Conservation (phyloP, 2,797 vertebrate genomes). For the Poecilia gillii region DNA sequence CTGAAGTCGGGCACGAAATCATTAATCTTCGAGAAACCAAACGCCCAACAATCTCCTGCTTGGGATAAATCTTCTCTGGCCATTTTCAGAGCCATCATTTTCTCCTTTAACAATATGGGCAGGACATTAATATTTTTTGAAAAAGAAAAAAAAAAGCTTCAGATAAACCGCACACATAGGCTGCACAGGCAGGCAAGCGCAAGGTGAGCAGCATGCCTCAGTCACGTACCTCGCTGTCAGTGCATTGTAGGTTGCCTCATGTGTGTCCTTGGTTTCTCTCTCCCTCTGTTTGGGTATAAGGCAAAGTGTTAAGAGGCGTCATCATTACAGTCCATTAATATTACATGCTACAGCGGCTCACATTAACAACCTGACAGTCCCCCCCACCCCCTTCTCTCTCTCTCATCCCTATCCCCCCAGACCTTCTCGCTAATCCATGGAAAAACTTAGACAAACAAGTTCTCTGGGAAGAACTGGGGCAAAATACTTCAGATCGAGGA, state of each 20-base stretch:
- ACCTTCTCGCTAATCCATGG: slow-evolving; percentile 38
- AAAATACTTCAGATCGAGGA: slow-evolving; percentile 15
- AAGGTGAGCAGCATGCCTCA: slow-evolving; percentile 18
- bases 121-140: slow-evolving; percentile 4
- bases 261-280: slow-evolving; percentile 46
- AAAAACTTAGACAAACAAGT: slow-evolving; percentile 33
- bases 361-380: slow-evolving; percentile 33
- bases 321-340: slow-evolving; percentile 66
- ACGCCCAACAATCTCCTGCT: background rate
- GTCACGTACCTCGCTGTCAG: slow-evolving; percentile 70
- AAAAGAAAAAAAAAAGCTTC: background rate
- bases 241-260: slow-evolving; percentile 68
- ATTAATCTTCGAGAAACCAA: slow-evolving; percentile 20
- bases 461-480: slow-evolving; percentile 26
- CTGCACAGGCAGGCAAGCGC: slow-evolving; percentile 2
- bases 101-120: slow-evolving; percentile 21
- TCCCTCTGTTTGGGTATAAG: slow-evolving; percentile 39
- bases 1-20: slow-evolving; percentile 28
- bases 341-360: slow-evolving; percentile 58
- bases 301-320: slow-evolving; percentile 54
- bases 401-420: background rate
- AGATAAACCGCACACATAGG: slow-evolving; percentile 15
- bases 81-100: slow-evolving; percentile 33
- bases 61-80: slow-evolving; percentile 23
- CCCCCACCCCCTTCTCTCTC: background rate